These are phyloP conservation scores for Kobus ellipsiprymnus DNA, from an alignment of 2,113 vertebrate species.

Conservation along the genomic window DNA sequence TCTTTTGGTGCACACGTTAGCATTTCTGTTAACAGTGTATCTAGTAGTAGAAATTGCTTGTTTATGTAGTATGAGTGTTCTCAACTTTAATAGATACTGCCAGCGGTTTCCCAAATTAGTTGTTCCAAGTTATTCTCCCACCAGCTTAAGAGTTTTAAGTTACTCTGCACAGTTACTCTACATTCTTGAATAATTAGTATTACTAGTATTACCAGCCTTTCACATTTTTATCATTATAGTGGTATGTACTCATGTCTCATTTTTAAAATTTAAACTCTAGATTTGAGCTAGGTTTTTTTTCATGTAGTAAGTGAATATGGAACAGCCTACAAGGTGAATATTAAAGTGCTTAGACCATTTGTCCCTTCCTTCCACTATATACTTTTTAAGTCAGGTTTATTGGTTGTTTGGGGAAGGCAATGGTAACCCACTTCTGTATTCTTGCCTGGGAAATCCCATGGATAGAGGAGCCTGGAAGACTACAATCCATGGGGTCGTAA, in stretches of 20 bases:
- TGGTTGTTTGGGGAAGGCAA: not conserved
- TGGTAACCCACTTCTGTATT: not conserved
- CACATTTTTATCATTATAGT: not conserved
- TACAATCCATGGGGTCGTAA: not conserved
- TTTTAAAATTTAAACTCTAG: not conserved
- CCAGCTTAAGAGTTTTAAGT: not conserved
- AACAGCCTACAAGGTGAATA: not conserved
- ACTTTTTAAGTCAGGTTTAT: not conserved
- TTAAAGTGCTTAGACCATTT: not conserved
- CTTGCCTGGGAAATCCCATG: not conserved
- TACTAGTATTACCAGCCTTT: not conserved
- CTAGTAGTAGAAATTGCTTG: not conserved
- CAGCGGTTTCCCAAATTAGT: not conserved
- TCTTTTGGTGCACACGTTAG: not conserved
- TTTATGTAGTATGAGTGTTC: not conserved
- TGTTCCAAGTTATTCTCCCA: not conserved
- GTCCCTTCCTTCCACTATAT: not conserved
- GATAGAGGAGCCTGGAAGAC: not conserved
- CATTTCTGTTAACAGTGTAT: not conserved
- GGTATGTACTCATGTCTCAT: not conserved
- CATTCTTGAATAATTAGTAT: not conserved
- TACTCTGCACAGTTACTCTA: not conserved
- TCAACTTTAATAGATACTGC: not conserved
- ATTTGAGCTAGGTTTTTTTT: not conserved
- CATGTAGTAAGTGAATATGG: not conserved